Evolutionary conservation across 2,888 invertebrate genomes (phyloP), one percentile per base, ranked within the genome.

Genomic region (Camponotus fellah): DNA sequence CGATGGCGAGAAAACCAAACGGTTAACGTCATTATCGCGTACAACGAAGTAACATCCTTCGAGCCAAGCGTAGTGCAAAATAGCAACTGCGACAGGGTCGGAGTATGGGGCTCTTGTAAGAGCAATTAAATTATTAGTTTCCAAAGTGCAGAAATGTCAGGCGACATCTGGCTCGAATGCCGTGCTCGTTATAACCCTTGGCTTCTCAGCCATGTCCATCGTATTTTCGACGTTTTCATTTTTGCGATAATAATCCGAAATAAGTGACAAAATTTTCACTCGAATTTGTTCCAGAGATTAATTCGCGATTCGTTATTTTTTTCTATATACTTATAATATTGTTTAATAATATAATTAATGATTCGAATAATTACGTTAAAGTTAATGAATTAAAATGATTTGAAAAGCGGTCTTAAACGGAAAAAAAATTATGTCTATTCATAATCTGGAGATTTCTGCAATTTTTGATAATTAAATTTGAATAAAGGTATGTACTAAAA

Each of bases 81-180:
- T 60, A 37, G 43, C 72, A 56, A 43, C 34, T 71, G 53, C 58
- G 34, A 79, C 58, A 32, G 58, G 40, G 56, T 56, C 53, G 79
- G 12, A 26, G 21, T n/a, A 62, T 21, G 56, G 32, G 26, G 40
- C n/a, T 2, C 46, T 37, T 77, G 53, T 53, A 71, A 83, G 77
- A 77, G 76, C 85, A 85, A 85, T 85, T 68, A 72, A 77, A 83
- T 85, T 85, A 85, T 71, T 85, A 56, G 69, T 58, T 69, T 49
- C 40, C 26, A 77, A 85, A 83, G 85, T 85, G 68, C 72, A 69
- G 72, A 72, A 84, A 69, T 43, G 56, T 69, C 65, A 49, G 40
- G 53, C 43, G 37, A 82, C 83, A 49, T 82, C 43, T 82, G 74
- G 72, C 49, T 32, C 32, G 26, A 74, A 58, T 58, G 49, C 21